A percentile compares a stretch with the other conserved stretches of the same genome.
These are phyloP conservation scores for Urosaurus nigricauda DNA, from an alignment of 2,797 vertebrate genomes.

Conservation along the genomic window DNA sequence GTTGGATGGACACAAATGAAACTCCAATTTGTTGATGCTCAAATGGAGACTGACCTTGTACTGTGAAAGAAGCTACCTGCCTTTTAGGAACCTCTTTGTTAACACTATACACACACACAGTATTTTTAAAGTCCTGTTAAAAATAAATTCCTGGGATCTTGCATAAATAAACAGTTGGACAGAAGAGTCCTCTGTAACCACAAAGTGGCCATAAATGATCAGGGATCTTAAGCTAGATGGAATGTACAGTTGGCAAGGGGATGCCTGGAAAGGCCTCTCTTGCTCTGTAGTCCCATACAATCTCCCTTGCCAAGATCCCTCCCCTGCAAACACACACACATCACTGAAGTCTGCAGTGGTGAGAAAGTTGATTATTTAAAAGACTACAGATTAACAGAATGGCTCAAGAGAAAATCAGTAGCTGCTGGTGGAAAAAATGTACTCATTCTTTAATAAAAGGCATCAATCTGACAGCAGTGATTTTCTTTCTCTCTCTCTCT, in stretches of 20 bases:
- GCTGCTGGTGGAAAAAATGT: constrained; percentile 52
- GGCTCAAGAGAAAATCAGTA: constrained; percentile 44
- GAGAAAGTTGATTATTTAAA: constrained; percentile 72
- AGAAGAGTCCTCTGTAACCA: constrained; percentile 73
- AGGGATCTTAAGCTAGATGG: constrained; percentile 76
- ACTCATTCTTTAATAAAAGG: constrained; percentile 63
- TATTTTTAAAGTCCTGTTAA: constrained; percentile 70
- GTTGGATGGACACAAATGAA: constrained; percentile 40
- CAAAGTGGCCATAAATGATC: constrained; percentile 76
- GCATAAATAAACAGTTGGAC: constrained; percentile 76
- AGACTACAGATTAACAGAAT: constrained; percentile 70
- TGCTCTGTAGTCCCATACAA: constrained; percentile 70
- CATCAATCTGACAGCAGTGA: constrained; percentile 41
- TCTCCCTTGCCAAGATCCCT: constrained; percentile 67
- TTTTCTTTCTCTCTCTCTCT: background rate
- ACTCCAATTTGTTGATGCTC: constrained; percentile 47
- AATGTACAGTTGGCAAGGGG: constrained; percentile 75
- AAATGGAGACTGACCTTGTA: background rate
- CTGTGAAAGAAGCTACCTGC: constrained; percentile 7
- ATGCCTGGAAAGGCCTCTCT: constrained; percentile 68
- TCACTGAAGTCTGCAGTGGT: constrained; percentile 61
- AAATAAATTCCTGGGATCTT: constrained; percentile 73
- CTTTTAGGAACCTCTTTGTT: constrained; percentile 71
- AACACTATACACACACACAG: constrained; percentile 55
- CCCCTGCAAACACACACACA: background rate